A percentile compares a stretch with the other conserved stretches of the same genome.
Conservation (phyloP, 2,113 vertebrate species). For the Atherinomorus stipes region DNA sequence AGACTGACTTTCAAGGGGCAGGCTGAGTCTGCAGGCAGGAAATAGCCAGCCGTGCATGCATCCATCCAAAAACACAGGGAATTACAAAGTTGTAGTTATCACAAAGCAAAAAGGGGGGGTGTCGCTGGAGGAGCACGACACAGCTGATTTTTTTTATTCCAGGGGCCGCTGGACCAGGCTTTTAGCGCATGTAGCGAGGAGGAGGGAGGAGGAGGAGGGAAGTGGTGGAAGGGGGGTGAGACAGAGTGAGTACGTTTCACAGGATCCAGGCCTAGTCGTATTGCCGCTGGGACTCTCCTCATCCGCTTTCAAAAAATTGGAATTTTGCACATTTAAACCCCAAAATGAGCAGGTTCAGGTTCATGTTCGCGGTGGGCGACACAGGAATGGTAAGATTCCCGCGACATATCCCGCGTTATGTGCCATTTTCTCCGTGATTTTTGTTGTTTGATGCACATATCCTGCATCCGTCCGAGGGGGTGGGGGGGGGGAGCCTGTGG, state of each 20-base stretch:
- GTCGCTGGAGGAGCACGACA: slow-evolving; percentile 34
- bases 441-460: slow-evolving; percentile 63
- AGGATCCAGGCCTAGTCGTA: slow-evolving; percentile 85
- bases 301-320: slow-evolving; percentile 83
- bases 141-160: slow-evolving; percentile 46
- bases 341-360: slow-evolving; percentile 57
- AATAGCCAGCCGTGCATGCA: slow-evolving; percentile 62
- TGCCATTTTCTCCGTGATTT: slow-evolving; percentile 69
- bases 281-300: slow-evolving; percentile 80
- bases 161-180: slow-evolving; percentile 69
- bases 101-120: slow-evolving; percentile 24
- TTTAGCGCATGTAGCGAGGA: slow-evolving; percentile 60
- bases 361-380: slow-evolving; percentile 51
- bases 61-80: slow-evolving; percentile 8
- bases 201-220: slow-evolving; percentile 27
- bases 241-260: slow-evolving; percentile 70
- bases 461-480: slow-evolving; percentile 55
- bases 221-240: slow-evolving; percentile 18
- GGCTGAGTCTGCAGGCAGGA: slow-evolving; percentile 74
- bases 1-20: slow-evolving; percentile 72
- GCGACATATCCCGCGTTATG: slow-evolving; percentile 58
- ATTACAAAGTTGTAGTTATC: slow-evolving; percentile 59
- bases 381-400: slow-evolving; percentile 84
- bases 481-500: slow-evolving; percentile 46
- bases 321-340: slow-evolving; percentile 73